Percentiles rank a stretch among this genome's conserved stretches.
phyloP scores from a whole-genome alignment of 2,113 vertebrate species.

The Psephotus haematonotus region DNA sequence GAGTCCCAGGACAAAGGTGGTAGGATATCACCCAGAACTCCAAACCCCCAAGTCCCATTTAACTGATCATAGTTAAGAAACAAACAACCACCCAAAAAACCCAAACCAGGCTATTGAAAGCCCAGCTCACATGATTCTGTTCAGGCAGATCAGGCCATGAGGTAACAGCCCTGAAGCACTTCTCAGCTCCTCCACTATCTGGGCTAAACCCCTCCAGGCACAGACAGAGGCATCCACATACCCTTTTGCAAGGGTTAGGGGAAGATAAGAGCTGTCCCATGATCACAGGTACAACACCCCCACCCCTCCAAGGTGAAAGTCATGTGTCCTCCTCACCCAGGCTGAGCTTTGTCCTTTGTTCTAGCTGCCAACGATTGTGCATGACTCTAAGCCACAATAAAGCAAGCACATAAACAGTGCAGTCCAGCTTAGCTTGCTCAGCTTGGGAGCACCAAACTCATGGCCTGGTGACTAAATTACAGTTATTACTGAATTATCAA shows the following conservation, averaged over 20 bases:
- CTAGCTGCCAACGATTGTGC: not conserved
- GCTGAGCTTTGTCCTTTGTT: slow-evolving; percentile 4
- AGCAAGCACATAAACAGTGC: not conserved
- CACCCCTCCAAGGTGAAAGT: not conserved
- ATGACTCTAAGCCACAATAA: not conserved
- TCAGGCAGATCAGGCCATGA: not conserved
- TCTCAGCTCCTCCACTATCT: not conserved
- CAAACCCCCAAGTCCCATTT: not conserved
- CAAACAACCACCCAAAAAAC: not conserved
- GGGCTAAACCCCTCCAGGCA: not conserved
- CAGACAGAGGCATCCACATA: not conserved
- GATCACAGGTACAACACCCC: not conserved
- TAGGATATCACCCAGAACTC: not conserved
- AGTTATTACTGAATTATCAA: not conserved
- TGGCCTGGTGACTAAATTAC: not conserved
- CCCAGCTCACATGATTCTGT: not conserved
- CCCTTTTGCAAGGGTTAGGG: not conserved
- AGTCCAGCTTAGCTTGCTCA: not conserved
- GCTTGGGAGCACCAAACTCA: not conserved
- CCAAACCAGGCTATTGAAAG: not conserved
- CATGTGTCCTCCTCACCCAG: not conserved
- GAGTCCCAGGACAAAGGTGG: not conserved
- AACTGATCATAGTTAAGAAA: not conserved
- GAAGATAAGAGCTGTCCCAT: not conserved
- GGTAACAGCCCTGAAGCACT: not conserved